Evolutionary conservation across 1,140 invertebrate genomes (phyloP).

Genomic region (Apis laboriosa): DNA sequence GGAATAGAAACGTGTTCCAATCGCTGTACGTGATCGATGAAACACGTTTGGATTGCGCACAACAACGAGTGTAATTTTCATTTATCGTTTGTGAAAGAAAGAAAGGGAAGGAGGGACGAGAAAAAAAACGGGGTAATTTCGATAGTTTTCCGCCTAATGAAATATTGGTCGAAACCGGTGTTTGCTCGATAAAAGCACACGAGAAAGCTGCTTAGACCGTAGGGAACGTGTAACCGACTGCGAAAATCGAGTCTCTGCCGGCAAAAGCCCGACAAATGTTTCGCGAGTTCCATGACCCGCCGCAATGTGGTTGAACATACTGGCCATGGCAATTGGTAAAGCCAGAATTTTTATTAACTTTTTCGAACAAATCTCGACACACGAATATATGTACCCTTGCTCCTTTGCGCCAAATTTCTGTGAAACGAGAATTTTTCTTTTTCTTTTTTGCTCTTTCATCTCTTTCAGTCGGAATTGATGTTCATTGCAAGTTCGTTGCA

Average conservation of each 20-base stretch:
- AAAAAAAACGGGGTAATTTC: neutral
- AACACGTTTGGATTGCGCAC: neutral
- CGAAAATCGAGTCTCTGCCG: conserved; percentile 27
- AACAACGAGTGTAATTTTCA: neutral
- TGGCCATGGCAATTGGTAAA: conserved; percentile 6
- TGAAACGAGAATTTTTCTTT: neutral
- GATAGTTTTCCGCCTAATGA: neutral
- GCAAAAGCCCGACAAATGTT: conserved; percentile 27
- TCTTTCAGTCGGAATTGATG: neutral
- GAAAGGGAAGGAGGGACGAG: neutral
- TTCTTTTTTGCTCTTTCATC: neutral
- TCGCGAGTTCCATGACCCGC: conserved; percentile 19
- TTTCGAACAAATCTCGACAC: neutral
- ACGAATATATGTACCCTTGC: neutral
- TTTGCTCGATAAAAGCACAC: neutral
- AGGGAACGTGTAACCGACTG: conserved; percentile 34
- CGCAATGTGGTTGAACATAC: conserved; percentile 24
- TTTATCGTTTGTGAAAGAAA: neutral
- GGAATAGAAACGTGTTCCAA: no score
- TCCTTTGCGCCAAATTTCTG: neutral
- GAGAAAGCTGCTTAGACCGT: conserved; percentile 23
- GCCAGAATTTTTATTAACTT: conserved; percentile 43
- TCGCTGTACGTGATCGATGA: neutral
- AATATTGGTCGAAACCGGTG: neutral
- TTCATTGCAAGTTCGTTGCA: no score